Percentiles rank a stretch among this genome's conserved stretches.
Conservation (phyloP, 1,140 invertebrate genomes). For the Lordiphosa stackelbergi region DNA sequence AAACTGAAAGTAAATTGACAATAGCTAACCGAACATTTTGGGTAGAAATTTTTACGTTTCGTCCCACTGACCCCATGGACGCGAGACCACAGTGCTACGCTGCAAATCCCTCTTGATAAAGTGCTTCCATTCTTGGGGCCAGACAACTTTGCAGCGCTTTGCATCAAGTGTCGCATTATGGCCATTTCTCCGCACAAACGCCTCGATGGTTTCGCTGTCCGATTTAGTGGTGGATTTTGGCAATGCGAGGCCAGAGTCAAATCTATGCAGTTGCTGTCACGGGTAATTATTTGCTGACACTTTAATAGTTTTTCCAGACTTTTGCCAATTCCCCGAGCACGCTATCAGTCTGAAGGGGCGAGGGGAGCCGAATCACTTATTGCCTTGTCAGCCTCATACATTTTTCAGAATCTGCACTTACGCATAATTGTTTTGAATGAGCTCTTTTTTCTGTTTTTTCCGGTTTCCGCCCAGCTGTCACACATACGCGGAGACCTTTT, state of each 20-base stretch:
- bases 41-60: not conserved
- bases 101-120: constrained; percentile 73
- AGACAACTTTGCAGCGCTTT: constrained; percentile 36
- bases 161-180: constrained; percentile 67
- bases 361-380: constrained; percentile 13
- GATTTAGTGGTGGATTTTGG: constrained; percentile 70
- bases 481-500: constrained; percentile 41
- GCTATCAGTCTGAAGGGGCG: constrained; percentile 14
- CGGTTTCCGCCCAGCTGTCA: constrained; percentile 39
- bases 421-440: constrained; percentile 62
- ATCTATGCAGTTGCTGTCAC: constrained; percentile 65
- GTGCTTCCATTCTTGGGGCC: constrained; percentile 52
- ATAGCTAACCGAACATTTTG: no score
- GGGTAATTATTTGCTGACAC: constrained; percentile 74
- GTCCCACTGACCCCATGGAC: no score
- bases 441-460: constrained; percentile 26
- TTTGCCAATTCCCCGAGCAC: constrained; percentile 20
- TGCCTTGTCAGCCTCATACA: constrained; percentile 47
- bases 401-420: constrained; percentile 62
- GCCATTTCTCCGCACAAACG: constrained; percentile 43
- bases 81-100: constrained; percentile 1
- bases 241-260: constrained; percentile 42
- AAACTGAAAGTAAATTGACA: no score
- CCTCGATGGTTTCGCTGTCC: constrained; percentile 50
- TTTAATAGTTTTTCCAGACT: constrained; percentile 67